Conservation (phyloP, 2,113 vertebrate species). For the Xiphias gladius region DNA sequence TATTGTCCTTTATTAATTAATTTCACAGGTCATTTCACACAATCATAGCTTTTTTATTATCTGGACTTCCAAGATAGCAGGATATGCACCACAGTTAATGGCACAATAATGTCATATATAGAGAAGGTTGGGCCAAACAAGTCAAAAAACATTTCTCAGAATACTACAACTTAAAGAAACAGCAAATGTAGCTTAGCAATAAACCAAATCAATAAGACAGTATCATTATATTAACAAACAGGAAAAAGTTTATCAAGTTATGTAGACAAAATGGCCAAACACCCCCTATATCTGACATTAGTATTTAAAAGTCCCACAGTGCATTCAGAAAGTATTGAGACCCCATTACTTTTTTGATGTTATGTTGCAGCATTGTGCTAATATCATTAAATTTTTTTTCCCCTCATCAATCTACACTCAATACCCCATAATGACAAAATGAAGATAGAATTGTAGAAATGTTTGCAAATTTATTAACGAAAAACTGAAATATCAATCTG, state of each 20-base stretch:
- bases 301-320: constrained; percentile 12
- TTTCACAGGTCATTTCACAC: constrained; percentile 79
- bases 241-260: neutral
- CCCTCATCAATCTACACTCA: too few relatives aligned
- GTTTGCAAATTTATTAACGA: too few relatives aligned
- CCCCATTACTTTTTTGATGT: neutral
- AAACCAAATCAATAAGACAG: neutral
- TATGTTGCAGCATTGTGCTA: neutral
- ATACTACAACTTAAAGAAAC: neutral
- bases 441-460: too few relatives aligned
- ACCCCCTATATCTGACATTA: constrained; percentile 20
- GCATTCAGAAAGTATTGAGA: neutral
- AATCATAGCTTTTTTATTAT: constrained; percentile 60
- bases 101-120: constrained; percentile 58
- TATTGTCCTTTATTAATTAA: constrained; percentile 81
- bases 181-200: neutral
- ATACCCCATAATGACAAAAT: too few relatives aligned
- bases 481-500: too few relatives aligned
- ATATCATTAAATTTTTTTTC: too few relatives aligned
- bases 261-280: constrained; percentile 19
- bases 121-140: constrained; percentile 17
- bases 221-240: neutral
- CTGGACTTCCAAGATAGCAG: constrained; percentile 49
- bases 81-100: constrained; percentile 56
- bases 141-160: neutral